Percentiles rank a stretch among this genome's conserved stretches.
Evolutionary conservation across 1,140 invertebrate species (phyloP).

Genomic region (Bombus waltoni): DNA sequence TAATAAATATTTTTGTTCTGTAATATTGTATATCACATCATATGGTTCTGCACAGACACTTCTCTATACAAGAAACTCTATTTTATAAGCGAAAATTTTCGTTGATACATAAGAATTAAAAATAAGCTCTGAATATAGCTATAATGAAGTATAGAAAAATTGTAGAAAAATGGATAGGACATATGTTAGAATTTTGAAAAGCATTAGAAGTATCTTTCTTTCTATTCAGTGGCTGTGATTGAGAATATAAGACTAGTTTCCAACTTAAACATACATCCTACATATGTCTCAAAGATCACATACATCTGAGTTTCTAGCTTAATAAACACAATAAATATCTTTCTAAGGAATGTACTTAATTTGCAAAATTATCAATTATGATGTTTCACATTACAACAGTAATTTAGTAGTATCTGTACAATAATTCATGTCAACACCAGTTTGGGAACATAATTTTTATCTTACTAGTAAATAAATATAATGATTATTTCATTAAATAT

Average conservation of each 20-base stretch:
- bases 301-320: slow-evolving; percentile 34
- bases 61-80: slow-evolving; percentile 37
- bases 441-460: slow-evolving; percentile 4
- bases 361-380: slow-evolving; percentile 48
- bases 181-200: slow-evolving; percentile 26
- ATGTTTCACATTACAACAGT: not conserved
- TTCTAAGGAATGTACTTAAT: slow-evolving; percentile 56
- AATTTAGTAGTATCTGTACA: not conserved
- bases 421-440: not conserved
- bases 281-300: slow-evolving; percentile 47
- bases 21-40: slow-evolving; percentile 33
- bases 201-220: slow-evolving; percentile 49
- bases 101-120: not conserved
- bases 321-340: slow-evolving; percentile 43
- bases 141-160: slow-evolving; percentile 18
- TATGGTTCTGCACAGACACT: slow-evolving; percentile 56
- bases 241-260: slow-evolving; percentile 71
- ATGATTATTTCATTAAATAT: not conserved
- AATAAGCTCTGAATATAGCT: not conserved
- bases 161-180: slow-evolving; percentile 14
- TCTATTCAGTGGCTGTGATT: slow-evolving; percentile 69
- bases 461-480: not conserved
- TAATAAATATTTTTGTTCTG: slow-evolving; percentile 2
- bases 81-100: not conserved
- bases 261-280: slow-evolving; percentile 57